Evolutionary conservation across 2,888 invertebrate genomes (phyloP).

Genomic region (Leucophenga maculata): DNA sequence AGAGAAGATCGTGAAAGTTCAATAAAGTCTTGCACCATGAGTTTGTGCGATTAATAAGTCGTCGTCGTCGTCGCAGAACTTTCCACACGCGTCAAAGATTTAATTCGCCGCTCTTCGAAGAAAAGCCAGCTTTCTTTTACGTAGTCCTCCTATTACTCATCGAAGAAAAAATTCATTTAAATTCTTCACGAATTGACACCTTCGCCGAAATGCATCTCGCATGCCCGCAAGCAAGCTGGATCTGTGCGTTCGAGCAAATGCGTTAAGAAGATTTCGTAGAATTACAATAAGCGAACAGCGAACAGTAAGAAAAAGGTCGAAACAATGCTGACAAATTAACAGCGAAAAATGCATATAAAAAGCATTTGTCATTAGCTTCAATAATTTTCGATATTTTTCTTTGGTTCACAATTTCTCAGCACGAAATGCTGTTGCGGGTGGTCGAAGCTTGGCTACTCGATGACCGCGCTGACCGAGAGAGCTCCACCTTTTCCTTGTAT

Average conservation of each 20-base stretch:
- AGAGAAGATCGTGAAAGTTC: conserved; percentile 19
- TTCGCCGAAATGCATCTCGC: conserved; percentile 28
- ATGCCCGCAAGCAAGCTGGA: conserved; percentile 2
- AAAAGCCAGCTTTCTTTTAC: neutral
- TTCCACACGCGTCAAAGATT: neutral
- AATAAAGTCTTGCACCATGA: conserved; percentile 4
- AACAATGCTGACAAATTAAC: conserved; percentile 58
- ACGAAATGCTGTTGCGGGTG: conserved; percentile 18
- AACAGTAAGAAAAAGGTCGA: conserved; percentile 15
- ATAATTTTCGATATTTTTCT: neutral
- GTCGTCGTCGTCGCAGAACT: neutral
- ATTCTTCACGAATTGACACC: conserved; percentile 61
- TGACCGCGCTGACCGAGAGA: conserved; percentile 32
- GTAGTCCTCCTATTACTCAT: conserved; percentile 56
- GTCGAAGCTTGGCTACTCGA: conserved; percentile 27
- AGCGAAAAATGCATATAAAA: conserved; percentile 26
- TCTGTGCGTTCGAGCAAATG: too few species aligned
- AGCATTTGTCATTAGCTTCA: too few species aligned
- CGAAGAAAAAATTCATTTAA: conserved; percentile 50
- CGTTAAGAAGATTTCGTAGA: conserved; percentile 60
- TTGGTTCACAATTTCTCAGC: conserved; percentile 31
- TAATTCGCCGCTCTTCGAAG: too few species aligned
- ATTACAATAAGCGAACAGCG: conserved; percentile 45
- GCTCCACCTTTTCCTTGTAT: conserved; percentile 28
- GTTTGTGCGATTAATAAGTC: neutral